Conservation (phyloP, 1,140 invertebrate species). For the Himalopsyche phryganea region DNA sequence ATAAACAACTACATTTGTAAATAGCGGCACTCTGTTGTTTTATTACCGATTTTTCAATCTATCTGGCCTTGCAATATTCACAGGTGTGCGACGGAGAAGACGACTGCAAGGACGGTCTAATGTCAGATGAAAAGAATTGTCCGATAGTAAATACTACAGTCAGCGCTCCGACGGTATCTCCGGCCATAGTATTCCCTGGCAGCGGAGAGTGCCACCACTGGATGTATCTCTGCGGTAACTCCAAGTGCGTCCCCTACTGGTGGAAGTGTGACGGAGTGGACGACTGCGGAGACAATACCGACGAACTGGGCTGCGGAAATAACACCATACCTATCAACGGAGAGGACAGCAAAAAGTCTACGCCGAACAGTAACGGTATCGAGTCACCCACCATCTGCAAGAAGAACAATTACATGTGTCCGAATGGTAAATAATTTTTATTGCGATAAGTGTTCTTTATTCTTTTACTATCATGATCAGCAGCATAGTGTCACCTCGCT, state of each 20-base stretch:
- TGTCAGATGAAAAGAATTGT: constrained; percentile 72
- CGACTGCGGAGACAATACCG: constrained; percentile 76
- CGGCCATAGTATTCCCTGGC: constrained; percentile 37
- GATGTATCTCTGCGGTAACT: constrained; percentile 72
- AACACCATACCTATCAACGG: constrained; percentile 25
- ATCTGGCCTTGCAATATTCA: too few relatives aligned
- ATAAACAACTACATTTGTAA: background rate
- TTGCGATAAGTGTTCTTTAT: too few relatives aligned
- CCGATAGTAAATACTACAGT: too few relatives aligned
- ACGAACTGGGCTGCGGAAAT: constrained; percentile 66
- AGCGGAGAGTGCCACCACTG: constrained; percentile 62
- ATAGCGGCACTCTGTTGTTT: background rate
- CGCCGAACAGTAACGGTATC: constrained; percentile 36
- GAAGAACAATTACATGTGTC: constrained; percentile 30
- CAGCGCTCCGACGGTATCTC: constrained; percentile 38
- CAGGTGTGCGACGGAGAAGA: constrained; percentile 69
- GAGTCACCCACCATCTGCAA: constrained; percentile 24
- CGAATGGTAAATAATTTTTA: constrained; percentile 17
- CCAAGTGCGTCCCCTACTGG: constrained; percentile 80
- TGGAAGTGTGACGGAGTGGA: constrained; percentile 66
- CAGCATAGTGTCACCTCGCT: too few relatives aligned
- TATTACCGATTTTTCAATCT: background rate
- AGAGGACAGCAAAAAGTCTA: constrained; percentile 41
- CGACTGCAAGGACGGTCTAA: constrained; percentile 61
- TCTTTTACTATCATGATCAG: too few relatives aligned